Percentiles rank a stretch among this genome's conserved stretches.
Evolutionary conservation across 2,113 vertebrate species (phyloP).

Genomic region (Taurulus bubalis): DNA sequence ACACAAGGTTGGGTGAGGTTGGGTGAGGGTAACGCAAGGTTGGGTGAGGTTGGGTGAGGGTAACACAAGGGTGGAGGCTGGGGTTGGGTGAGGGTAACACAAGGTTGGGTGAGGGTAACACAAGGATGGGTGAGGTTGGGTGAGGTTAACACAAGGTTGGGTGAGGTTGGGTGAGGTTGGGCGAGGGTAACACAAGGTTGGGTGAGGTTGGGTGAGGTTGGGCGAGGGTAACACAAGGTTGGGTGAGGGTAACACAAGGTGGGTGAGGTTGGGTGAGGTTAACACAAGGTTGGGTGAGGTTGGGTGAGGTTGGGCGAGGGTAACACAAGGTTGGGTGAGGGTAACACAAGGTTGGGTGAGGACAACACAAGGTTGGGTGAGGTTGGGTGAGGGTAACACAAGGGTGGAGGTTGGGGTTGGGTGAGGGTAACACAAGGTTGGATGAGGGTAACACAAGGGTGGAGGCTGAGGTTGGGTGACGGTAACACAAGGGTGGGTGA

Average conservation of each 20-base stretch:
- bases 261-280: not conserved
- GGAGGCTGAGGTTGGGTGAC: not conserved
- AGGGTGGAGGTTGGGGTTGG: not conserved
- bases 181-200: no score
- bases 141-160: not conserved
- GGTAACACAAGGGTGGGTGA: not conserved
- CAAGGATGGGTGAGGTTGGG: not conserved
- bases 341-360: not conserved
- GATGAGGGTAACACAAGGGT: not conserved
- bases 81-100: not conserved
- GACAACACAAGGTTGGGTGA: no score
- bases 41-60: no score
- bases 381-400: no score
- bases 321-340: not conserved
- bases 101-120: no score
- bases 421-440: not conserved
- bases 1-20: no score
- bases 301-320: no score
- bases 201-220: not conserved
- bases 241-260: not conserved
- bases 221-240: no score
- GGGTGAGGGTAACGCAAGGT: not conserved
- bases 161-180: not conserved
- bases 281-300: not conserved
- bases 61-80: no score